These are phyloP conservation scores for Lamellibrachia satsuma DNA, from an alignment of 2,888 invertebrate genomes.

Conservation along the genomic window DNA sequence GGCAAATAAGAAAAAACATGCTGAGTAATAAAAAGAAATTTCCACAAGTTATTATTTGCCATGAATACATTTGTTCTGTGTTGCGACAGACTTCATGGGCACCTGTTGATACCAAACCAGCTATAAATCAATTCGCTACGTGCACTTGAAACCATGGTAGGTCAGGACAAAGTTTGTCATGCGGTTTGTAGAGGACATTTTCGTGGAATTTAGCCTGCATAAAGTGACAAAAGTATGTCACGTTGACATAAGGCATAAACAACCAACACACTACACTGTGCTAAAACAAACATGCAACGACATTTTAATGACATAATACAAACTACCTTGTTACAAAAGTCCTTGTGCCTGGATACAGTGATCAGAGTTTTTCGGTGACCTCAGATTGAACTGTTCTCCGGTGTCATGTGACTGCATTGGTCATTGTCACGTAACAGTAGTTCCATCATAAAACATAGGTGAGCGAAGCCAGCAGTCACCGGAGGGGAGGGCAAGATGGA, in stretches of 20 bases:
- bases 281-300: background rate
- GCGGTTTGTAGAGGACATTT: background rate
- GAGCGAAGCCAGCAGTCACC: no score
- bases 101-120: background rate
- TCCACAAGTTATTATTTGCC: background rate
- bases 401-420: no score
- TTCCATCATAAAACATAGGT: no score
- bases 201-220: background rate
- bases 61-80: background rate
- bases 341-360: background rate
- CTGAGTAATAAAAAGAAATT: background rate
- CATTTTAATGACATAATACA: background rate
- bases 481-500: no score
- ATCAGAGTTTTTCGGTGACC: background rate
- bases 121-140: background rate
- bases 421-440: no score
- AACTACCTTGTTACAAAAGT: background rate
- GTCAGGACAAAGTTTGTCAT: background rate
- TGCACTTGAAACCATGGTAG: background rate
- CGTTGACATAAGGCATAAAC: background rate
- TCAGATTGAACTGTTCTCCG: no score
- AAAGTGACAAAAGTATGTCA: background rate
- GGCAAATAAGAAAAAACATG: background rate
- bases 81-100: background rate
- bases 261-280: background rate